phyloP scores from a whole-genome alignment of 1,140 invertebrate genomes.

The Phortica variegata region DNA sequence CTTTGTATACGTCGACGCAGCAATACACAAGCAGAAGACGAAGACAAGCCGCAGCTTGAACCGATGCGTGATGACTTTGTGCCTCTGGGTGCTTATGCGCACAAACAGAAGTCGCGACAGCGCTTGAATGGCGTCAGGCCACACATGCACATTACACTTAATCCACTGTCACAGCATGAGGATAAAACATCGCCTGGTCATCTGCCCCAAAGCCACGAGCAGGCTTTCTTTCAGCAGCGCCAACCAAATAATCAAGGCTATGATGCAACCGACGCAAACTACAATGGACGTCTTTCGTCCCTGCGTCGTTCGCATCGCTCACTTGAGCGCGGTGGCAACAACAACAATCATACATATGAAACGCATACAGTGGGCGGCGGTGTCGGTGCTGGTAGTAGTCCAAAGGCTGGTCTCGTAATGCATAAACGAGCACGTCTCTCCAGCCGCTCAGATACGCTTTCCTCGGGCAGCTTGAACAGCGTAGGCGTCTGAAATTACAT shows the following conservation, averaged over 20 bases:
- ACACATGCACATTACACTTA: slow-evolving; percentile 70
- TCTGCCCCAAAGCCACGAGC: slow-evolving; percentile 27
- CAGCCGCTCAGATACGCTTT: slow-evolving; percentile 46
- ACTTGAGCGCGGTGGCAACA: slow-evolving; percentile 41
- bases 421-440: slow-evolving; percentile 38
- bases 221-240: slow-evolving; percentile 33
- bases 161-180: slow-evolving; percentile 64
- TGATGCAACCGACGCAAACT: slow-evolving; percentile 17
- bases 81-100: slow-evolving; percentile 48
- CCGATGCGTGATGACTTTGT: slow-evolving; percentile 41
- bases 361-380: slow-evolving; percentile 13
- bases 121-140: slow-evolving; percentile 62
- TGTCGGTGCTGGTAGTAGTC: slow-evolving; percentile 2
- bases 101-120: slow-evolving; percentile 35
- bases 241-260: slow-evolving; percentile 25
- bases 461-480: slow-evolving; percentile 47
- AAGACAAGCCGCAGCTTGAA: slow-evolving; percentile 35
- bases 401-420: slow-evolving; percentile 34
- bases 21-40: slow-evolving; percentile 16
- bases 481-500: slow-evolving; percentile 28
- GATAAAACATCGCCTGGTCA: slow-evolving; percentile 26
- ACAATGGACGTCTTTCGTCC: slow-evolving; percentile 33
- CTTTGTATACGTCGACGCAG: slow-evolving; percentile 50
- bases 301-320: slow-evolving; percentile 35
- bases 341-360: slow-evolving; percentile 37